phyloP scores from a whole-genome alignment of 2,797 vertebrate genomes.

The Pipistrellus pygmaeus region DNA sequence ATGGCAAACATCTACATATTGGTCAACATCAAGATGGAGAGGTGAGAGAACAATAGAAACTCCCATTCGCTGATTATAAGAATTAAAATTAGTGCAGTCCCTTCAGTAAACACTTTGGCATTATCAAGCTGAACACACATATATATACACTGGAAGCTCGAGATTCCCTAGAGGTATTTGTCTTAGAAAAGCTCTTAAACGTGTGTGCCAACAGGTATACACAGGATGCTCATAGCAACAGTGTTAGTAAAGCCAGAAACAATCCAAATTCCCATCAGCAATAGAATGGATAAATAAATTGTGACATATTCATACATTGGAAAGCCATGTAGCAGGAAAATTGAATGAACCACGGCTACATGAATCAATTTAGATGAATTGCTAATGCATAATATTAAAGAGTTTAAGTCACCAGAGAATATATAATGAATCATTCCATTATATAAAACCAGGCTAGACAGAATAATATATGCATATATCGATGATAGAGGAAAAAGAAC shows the following conservation, averaged over 20 bases:
- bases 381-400: not conserved
- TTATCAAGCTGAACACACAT: not conserved
- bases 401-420: not conserved
- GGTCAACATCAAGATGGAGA: not conserved
- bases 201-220: not conserved
- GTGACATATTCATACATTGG: not conserved
- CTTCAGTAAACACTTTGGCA: not conserved
- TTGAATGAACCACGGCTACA: slow-evolving; percentile 8
- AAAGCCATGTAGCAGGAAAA: not conserved
- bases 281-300: slow-evolving; percentile 12
- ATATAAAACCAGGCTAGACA: not conserved
- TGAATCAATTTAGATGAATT: slow-evolving; percentile 7
- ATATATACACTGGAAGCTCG: not conserved
- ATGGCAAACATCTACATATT: not conserved
- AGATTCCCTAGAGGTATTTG: not conserved
- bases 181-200: not conserved
- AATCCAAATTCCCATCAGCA: slow-evolving; percentile 45
- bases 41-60: not conserved
- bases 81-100: not conserved
- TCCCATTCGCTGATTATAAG: not conserved
- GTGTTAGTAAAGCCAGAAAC: slow-evolving; percentile 6
- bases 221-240: not conserved
- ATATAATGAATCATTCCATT: not conserved
- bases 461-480: not conserved
- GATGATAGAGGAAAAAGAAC: not conserved